Evolutionary conservation across 2,797 vertebrate genomes (phyloP).

Genomic region (Coregonus sp.): DNA sequence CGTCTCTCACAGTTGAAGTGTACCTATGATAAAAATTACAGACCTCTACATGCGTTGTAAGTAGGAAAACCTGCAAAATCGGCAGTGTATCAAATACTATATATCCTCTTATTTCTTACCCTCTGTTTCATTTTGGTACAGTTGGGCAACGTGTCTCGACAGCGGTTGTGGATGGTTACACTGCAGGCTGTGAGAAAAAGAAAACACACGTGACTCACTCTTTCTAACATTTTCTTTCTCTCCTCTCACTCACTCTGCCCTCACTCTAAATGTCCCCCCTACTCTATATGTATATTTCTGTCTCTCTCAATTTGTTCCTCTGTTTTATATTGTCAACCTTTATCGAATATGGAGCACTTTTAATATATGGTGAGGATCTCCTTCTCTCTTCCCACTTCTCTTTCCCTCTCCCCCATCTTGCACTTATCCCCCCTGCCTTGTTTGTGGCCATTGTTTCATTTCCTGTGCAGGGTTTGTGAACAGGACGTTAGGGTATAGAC

Average conservation of each 20-base stretch:
- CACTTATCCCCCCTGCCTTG: not conserved
- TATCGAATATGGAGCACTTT: not conserved
- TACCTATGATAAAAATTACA: no score
- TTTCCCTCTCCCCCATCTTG: not conserved
- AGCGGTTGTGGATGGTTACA: slow-evolving; percentile 94
- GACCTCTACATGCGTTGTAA: no score
- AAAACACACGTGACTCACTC: not conserved
- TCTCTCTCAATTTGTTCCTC: not conserved
- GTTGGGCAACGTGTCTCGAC: slow-evolving; percentile 88
- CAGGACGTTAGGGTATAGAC: slow-evolving; percentile 36
- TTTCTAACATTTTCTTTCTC: no score
- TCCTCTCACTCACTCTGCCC: not conserved
- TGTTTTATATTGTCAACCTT: not conserved
- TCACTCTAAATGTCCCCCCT: not conserved
- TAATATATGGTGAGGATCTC: not conserved
- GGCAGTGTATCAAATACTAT: no score
- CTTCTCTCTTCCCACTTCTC: slow-evolving; percentile 1
- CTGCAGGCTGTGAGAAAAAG: slow-evolving; percentile 80
- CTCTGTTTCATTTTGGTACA: slow-evolving; percentile 93
- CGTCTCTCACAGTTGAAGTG: no score
- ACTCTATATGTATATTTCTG: slow-evolving; percentile 9
- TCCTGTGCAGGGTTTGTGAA: slow-evolving; percentile 45
- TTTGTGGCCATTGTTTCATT: slow-evolving; percentile 41
- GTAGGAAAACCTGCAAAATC: no score
- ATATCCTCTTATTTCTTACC: slow-evolving; percentile 70